A percentile compares a stretch with the other conserved stretches of the same genome.
Evolutionary conservation across 2,888 invertebrate species (phyloP).

Genomic region (Xylophagus ater): DNA sequence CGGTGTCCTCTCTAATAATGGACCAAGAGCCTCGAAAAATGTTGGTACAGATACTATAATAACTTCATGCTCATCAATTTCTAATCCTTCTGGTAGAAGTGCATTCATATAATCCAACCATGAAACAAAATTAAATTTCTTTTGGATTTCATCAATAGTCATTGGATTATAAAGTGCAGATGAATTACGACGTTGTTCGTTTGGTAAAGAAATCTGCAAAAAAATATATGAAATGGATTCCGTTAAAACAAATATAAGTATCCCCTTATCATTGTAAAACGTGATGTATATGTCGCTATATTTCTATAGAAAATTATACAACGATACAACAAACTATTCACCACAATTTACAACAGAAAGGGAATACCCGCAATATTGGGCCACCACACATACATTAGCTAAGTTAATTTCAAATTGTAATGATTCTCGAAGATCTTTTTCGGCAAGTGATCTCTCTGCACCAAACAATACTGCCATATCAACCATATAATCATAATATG

Average conservation of each 20-base stretch:
- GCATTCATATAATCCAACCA: conserved; percentile 68
- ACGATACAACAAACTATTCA: no score
- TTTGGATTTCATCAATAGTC: conserved; percentile 65
- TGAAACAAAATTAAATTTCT: conserved; percentile 51
- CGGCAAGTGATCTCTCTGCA: conserved; percentile 57
- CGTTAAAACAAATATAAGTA: no score
- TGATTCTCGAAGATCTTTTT: conserved; percentile 62
- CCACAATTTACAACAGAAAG: no score
- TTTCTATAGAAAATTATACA: no score
- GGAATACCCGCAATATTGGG: no score
- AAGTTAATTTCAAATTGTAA: conserved; percentile 80
- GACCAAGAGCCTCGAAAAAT: conserved; percentile 63
- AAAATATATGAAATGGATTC: conserved; percentile 12
- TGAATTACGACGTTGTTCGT: conserved; percentile 83
- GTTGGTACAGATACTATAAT: conserved; percentile 77
- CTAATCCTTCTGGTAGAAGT: conserved; percentile 54
- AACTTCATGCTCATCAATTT: conserved; percentile 55
- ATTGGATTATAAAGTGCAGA: conserved; percentile 86
- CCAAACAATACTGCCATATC: conserved; percentile 79
- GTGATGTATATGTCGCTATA: no score
- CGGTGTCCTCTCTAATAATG: conserved; percentile 44
- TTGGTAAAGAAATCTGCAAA: conserved; percentile 69
- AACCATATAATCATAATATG: conserved; percentile 78
- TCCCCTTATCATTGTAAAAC: no score
- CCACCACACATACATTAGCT: conserved; percentile 72